Evolutionary conservation across 2,797 vertebrate genomes (phyloP), one percentile per base, ranked within the genome.

Genomic region (Sebastes hubbsi): DNA sequence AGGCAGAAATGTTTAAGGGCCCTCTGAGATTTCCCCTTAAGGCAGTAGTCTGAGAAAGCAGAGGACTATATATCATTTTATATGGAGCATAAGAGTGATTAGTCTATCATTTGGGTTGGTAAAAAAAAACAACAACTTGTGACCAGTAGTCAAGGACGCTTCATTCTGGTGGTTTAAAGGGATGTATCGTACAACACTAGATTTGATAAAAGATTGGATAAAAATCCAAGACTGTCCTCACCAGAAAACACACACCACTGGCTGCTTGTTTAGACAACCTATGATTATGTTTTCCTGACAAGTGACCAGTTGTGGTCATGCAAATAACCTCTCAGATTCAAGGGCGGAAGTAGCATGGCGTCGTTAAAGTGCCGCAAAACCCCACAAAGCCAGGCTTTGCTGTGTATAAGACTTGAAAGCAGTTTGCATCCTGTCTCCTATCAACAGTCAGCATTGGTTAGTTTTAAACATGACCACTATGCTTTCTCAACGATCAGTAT

Each of bases 1-100:
- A 91, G 86, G 89, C 81, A 94, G 89, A 94, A 94, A 94, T 91
- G 86, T 93, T 94, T 90, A 94, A 77, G 80, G 86, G 80, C 24
- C 95, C 88, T 83, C 64, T 74, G 94, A 94, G 95, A 91, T 77
- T 92, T 81, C 72, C 69, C 88, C 78, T 82, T 79, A 75, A 85
- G 86, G 89, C 87, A 80, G 81, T 77, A 78, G 89, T 92, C 85
- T 91, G 85, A 91, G 90, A 89, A 91, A 29, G 72, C 30, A 71
- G 60, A 74, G 72, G 61, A 64, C 83, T 70, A 71, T 81, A 87
- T 52, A 84, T 90, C 86, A 89, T 87, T 88, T 89, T 92, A 91
- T 91, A 86, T 90, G 84, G 88, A 85, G 86, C 87, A 82, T 89
- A 86, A 88, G 83, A 87, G 60, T 69, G 81, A 87, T 73, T 83